phyloP scores from a whole-genome alignment of 1,140 invertebrate species.

The Lepidotrigona ventralis region DNA sequence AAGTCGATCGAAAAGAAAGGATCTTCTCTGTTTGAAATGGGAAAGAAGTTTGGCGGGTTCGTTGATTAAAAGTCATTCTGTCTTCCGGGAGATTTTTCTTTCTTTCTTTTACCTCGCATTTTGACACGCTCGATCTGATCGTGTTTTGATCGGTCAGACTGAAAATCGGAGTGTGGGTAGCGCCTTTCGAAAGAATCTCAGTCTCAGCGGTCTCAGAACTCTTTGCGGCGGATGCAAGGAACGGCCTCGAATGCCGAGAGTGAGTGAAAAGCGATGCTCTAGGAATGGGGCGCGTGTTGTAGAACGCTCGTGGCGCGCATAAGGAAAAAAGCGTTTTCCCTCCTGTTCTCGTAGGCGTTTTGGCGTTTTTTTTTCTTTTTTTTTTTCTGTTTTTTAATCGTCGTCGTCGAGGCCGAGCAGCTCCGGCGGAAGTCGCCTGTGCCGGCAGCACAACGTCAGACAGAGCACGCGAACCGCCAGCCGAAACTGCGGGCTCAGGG shows the following conservation, averaged over 20 bases:
- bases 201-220: conserved; percentile 35
- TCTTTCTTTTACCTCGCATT: not conserved
- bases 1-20: not conserved
- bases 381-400: conserved; percentile 80
- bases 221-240: conserved; percentile 37
- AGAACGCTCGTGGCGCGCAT: conserved; percentile 54
- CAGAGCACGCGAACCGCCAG: conserved; percentile 92
- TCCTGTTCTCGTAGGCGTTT: conserved; percentile 50
- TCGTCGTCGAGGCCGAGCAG: conserved; percentile 91
- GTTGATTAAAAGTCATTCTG: not conserved
- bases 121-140: not conserved
- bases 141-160: not conserved
- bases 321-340: conserved; percentile 48
- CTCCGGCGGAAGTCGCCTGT: conserved; percentile 88
- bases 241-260: conserved; percentile 53
- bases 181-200: conserved; percentile 29
- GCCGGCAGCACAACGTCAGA: conserved; percentile 92
- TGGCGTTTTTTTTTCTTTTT: not conserved
- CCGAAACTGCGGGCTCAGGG: conserved; percentile 94
- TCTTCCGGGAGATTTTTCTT: not conserved
- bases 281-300: conserved; percentile 69
- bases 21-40: not conserved
- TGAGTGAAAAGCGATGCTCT: conserved; percentile 67
- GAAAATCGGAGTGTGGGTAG: not conserved
- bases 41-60: not conserved